Conservation (phyloP, 2,888 invertebrate species). For the Cataglyphis rosenhaueri region DNA sequence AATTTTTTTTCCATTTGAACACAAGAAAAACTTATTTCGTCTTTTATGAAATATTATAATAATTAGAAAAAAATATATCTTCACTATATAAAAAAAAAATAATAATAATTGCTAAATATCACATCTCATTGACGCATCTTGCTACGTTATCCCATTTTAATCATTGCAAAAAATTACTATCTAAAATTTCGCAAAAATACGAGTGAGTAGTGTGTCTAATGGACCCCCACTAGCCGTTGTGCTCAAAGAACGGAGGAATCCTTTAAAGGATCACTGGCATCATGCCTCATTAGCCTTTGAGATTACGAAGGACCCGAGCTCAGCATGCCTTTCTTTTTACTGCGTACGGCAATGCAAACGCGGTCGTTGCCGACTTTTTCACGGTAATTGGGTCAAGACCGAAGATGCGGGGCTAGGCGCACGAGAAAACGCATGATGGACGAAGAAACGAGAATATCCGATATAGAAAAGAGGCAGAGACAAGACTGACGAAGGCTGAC, state of each 20-base stretch:
- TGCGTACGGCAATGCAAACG: slow-evolving; percentile 50
- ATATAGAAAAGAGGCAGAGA: slow-evolving; percentile 11
- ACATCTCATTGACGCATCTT: not conserved
- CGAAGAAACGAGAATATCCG: slow-evolving; percentile 51
- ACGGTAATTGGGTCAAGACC: slow-evolving; percentile 74
- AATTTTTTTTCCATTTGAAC: not conserved
- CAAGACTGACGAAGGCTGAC: slow-evolving; percentile 49
- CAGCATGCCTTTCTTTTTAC: slow-evolving; percentile 20
- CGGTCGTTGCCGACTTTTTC: slow-evolving; percentile 38
- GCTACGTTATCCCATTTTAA: slow-evolving; percentile 51
- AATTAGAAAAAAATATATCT: not conserved
- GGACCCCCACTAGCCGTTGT: slow-evolving; percentile 66
- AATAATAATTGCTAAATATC: not conserved
- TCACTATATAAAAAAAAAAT: not conserved
- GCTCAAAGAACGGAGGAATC: slow-evolving; percentile 76
- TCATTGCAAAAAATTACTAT: slow-evolving; percentile 63
- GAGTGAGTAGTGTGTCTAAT: slow-evolving; percentile 71
- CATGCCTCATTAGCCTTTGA: slow-evolving; percentile 78
- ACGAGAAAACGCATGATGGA: slow-evolving; percentile 46
- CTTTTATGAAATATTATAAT: not conserved
- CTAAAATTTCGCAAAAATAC: slow-evolving; percentile 70
- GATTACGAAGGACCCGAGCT: slow-evolving; percentile 70
- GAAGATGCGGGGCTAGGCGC: slow-evolving; percentile 46
- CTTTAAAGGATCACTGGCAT: slow-evolving; percentile 76
- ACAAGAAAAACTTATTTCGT: not conserved